Evolutionary conservation across 2,797 vertebrate genomes (phyloP), one percentile per base, ranked within the genome.

Genomic region (Lithobates pipiens): DNA sequence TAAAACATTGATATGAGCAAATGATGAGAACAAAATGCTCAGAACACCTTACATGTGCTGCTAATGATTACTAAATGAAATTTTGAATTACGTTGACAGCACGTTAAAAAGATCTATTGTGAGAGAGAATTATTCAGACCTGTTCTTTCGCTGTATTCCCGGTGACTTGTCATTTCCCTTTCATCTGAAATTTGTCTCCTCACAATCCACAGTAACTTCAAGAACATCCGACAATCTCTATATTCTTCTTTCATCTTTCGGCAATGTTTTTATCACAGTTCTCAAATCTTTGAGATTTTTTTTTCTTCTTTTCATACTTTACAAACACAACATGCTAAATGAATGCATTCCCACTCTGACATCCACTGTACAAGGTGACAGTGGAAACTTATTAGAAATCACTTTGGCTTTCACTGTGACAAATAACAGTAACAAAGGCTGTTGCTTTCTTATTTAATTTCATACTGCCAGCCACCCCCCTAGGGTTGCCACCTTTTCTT

Each of bases 111-210:
- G 23, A 65, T 65, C 23, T 23, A 65, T 23, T 23, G 21, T 23
- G n/a, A 10, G 9, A 25, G 8, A 65, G n/a, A 65, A 13, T 23
- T 23, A 65, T 65, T 23, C 5, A 65, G 8, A 8, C n/a, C 11
- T 65, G n/a, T 65, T 65, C 23, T 25, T 1, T 65, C n/a, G 23
- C 23, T 25, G 10, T 25, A 65, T 25, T 65, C 21, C 23, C n/a
- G 5, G 61, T 54, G 16, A 54, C 4, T 18, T 54, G 50, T 65
- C 61, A 65, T 65, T 65, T 65, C 61, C 61, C 61, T 25, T 65
- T 65, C 61, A 65, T 65, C 61, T 65, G 61, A 65, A 25, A 65
- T 65, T 65, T 65, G 61, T 65, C 61, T 65, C 25, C 61, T 65
- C 61, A 65, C 61, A 25, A 25, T 3, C 61, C 61, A 23, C 61